Evolutionary conservation across 1,140 invertebrate genomes (phyloP), one percentile per base, ranked within the genome.

Genomic region (Subanguina moxae): DNA sequence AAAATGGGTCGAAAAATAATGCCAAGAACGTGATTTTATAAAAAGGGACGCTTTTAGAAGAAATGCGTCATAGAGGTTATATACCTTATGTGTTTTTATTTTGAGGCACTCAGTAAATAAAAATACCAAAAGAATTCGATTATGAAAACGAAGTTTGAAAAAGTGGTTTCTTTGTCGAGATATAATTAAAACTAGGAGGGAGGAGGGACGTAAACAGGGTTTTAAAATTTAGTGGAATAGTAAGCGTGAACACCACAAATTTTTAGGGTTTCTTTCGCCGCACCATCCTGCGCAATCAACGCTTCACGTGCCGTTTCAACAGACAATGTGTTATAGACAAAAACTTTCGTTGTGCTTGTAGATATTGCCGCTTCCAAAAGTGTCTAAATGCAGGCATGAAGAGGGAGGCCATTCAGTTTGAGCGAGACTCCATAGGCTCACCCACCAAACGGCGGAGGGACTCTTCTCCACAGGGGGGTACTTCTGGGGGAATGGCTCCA

Each of bases 231-330:
- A n/a, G n/a, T n/a, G n/a, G n/a, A n/a, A n/a, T 45, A 13, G 46
- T 74, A n/a, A 1, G 1, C 30, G 52, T 25, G 17, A 58, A 21
- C 5, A 30, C 57, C 8, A 25, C 13, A 3, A 68, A 45, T 15
- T 76, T 77, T 62, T 57, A 95, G 82, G 93, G 92, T 92, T 95
- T 95, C 85, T 95, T 95, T 82, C 85, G 93, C 25, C 84, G 93
- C 57, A 93, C 90, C 56, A 91, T 98, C 0, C 86, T 94, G 32
- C 97, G 97, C 83, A 96, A 94, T 84, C 94, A 97, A 83, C 86
- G 91, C 7, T 98, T 97, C 83, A 91, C 91, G 0, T 97, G 95
- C 88, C 89, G 93, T 83, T 94, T 94, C 85, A 91, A 88, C 78
- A 87, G 94, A 80, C 90, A 90, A 83, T 97, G 94, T 82, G 88